phyloP scores from a whole-genome alignment of 2,888 invertebrate genomes.

The Anodontia alba region DNA sequence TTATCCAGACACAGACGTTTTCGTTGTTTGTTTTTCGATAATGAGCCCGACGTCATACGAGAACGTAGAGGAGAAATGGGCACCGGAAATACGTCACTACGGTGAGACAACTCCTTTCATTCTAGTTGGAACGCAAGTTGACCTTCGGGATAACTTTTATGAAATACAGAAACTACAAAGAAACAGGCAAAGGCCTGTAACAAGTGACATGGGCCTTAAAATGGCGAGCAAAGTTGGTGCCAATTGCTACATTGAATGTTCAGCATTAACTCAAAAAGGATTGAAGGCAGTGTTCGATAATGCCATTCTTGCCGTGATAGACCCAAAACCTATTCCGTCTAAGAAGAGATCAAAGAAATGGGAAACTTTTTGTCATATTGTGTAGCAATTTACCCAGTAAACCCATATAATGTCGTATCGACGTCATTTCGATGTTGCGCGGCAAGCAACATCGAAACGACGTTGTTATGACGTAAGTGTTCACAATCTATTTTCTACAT shows the following conservation, averaged over 20 bases:
- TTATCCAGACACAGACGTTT: constrained; percentile 79
- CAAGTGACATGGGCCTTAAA: constrained; percentile 61
- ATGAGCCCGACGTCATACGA: constrained; percentile 74
- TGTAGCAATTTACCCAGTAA: too few species aligned
- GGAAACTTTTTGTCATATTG: not conserved
- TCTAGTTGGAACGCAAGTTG: constrained; percentile 79
- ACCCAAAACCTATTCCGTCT: constrained; percentile 57
- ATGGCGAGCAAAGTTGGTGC: constrained; percentile 66
- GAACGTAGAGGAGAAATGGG: constrained; percentile 77
- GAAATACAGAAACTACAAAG: constrained; percentile 60
- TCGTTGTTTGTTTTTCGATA: constrained; percentile 79
- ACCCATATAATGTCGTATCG: too few species aligned
- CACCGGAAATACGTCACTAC: constrained; percentile 77
- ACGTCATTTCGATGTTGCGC: too few species aligned
- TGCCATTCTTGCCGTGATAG: constrained; percentile 68
- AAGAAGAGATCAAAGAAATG: not conserved
- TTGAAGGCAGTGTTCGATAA: constrained; percentile 73
- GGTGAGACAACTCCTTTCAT: constrained; percentile 76
- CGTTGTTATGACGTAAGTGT: too few species aligned
- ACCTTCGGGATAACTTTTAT: constrained; percentile 69
- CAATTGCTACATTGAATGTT: constrained; percentile 68
- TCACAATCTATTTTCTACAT: too few species aligned
- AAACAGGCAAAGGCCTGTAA: constrained; percentile 59
- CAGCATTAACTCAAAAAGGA: constrained; percentile 64
- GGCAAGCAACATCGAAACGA: too few species aligned